These are phyloP conservation scores for Scylla paramamosain DNA, from an alignment of 1,140 invertebrate species.

Conservation along the genomic window DNA sequence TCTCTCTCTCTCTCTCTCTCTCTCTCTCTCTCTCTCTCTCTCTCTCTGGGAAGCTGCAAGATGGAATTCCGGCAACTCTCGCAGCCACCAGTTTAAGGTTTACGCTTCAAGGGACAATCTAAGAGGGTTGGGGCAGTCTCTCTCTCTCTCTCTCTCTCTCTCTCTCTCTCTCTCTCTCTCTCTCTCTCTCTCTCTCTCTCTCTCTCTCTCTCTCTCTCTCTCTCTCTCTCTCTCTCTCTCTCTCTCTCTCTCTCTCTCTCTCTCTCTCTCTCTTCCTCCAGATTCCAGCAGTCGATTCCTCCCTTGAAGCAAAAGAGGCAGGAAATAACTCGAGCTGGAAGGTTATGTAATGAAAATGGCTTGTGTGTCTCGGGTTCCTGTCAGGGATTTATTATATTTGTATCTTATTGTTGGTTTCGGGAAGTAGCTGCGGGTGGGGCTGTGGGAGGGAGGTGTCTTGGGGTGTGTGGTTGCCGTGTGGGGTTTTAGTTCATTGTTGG, in stretches of 20 bases:
- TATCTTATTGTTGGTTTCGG: too few relatives aligned
- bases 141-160: neutral
- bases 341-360: neutral
- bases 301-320: neutral
- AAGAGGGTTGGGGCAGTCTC: neutral
- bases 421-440: too few relatives aligned
- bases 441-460: too few relatives aligned
- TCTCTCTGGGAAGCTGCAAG: neutral
- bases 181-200: neutral
- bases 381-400: neutral
- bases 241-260: neutral
- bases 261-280: neutral
- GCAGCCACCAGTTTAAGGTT: neutral
- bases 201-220: neutral
- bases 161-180: neutral
- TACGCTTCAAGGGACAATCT: constrained; percentile 9
- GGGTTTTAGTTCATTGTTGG: too few relatives aligned
- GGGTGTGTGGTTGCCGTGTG: too few relatives aligned
- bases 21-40: neutral
- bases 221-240: neutral
- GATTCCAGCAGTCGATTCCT: neutral
- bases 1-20: neutral
- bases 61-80: neutral
- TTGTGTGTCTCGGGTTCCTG: neutral
- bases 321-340: neutral